Conservation (phyloP, 53 echinoderm and acorn worm genomes). For the Stichopus horrens region DNA sequence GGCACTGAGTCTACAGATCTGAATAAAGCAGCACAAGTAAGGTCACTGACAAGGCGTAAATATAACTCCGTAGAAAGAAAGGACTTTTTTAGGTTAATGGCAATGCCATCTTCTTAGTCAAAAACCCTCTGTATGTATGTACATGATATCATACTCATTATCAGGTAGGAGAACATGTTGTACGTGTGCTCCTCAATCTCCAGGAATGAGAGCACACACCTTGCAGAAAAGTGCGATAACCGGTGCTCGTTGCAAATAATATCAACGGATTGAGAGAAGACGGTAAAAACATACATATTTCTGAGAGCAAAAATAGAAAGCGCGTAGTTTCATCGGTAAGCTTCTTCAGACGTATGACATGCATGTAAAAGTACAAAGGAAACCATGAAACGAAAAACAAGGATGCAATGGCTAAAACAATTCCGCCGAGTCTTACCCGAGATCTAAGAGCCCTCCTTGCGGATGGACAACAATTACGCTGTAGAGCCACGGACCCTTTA, state of each 20-base stretch:
- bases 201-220: not conserved
- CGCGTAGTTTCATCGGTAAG: not conserved
- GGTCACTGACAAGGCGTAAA: too few species aligned
- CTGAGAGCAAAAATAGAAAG: too few species aligned
- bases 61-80: too few species aligned
- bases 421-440: constrained; percentile 9
- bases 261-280: constrained; percentile 12
- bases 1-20: too few species aligned
- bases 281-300: not conserved
- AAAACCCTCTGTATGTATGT: too few species aligned
- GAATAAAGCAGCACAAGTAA: too few species aligned
- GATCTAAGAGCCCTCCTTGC: constrained; percentile 5
- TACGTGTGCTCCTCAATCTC: too few species aligned
- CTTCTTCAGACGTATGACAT: too few species aligned
- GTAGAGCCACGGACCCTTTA: not conserved
- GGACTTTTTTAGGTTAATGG: too few species aligned
- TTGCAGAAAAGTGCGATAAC: constrained; percentile 3
- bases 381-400: constrained; percentile 28
- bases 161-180: too few species aligned
- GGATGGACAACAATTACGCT: not conserved
- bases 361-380: not conserved
- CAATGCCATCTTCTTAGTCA: too few species aligned
- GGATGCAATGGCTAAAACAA: not conserved
- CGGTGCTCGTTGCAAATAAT: constrained; percentile 15
- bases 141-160: too few species aligned